phyloP scores from a whole-genome alignment of 2,113 vertebrate species.

The Chrysemys picta region DNA sequence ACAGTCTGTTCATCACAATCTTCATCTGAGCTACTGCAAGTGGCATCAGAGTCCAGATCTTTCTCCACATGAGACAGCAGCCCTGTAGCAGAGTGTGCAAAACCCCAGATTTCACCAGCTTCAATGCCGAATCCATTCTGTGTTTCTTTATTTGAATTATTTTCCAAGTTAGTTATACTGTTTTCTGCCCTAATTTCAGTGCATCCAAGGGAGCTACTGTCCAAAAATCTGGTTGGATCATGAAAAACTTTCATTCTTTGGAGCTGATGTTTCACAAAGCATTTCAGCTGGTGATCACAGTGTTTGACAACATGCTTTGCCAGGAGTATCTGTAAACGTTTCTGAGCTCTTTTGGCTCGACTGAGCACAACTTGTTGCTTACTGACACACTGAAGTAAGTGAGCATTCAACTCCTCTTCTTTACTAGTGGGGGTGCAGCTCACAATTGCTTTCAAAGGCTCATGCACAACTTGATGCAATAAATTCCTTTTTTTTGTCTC shows the following conservation, averaged over 20 bases:
- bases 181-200: constrained; percentile 67
- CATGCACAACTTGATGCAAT: constrained; percentile 64
- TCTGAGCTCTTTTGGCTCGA: constrained; percentile 82
- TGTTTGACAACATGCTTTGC: constrained; percentile 85
- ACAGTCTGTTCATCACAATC: constrained; percentile 77
- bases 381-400: constrained; percentile 79
- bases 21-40: constrained; percentile 93
- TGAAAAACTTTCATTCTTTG: constrained; percentile 70
- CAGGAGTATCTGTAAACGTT: constrained; percentile 86
- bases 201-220: constrained; percentile 62
- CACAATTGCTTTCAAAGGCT: constrained; percentile 61
- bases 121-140: constrained; percentile 55
- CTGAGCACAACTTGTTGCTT: constrained; percentile 83
- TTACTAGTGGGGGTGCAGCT: constrained; percentile 54
- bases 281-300: constrained; percentile 86
- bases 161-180: not conserved
- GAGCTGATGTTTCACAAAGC: constrained; percentile 78
- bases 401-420: constrained; percentile 76
- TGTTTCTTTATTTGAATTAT: constrained; percentile 40
- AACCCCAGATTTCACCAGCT: constrained; percentile 80
- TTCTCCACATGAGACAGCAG: constrained; percentile 84
- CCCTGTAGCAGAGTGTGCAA: constrained; percentile 79
- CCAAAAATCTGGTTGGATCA: constrained; percentile 52
- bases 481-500: constrained; percentile 71
- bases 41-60: constrained; percentile 92